A percentile compares a stretch with the other conserved stretches of the same genome.
phyloP scores from a whole-genome alignment of 2,113 vertebrate species.

The Mohoua ochrocephala region DNA sequence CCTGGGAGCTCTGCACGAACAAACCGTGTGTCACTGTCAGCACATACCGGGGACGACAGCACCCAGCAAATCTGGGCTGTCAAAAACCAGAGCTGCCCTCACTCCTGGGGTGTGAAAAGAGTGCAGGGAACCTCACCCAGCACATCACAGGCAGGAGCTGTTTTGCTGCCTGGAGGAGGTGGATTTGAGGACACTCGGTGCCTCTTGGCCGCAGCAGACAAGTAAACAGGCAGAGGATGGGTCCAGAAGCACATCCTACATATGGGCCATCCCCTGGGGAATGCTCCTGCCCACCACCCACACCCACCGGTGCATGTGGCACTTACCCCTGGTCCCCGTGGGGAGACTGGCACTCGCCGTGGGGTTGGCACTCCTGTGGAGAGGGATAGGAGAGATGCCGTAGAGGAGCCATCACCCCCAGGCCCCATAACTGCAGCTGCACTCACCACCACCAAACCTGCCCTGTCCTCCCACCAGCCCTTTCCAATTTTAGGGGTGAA shows the following conservation, averaged over 20 bases:
- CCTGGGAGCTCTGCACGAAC: background rate
- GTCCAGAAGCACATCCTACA: background rate
- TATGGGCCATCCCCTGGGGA: fast-evolving
- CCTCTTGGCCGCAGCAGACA: background rate
- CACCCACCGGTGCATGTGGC: fast-evolving
- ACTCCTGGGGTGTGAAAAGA: background rate
- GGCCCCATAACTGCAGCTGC: background rate
- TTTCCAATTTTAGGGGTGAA: background rate
- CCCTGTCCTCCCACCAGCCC: background rate
- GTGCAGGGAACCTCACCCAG: background rate
- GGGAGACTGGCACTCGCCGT: background rate
- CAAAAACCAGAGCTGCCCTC: background rate
- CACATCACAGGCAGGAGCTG: background rate
- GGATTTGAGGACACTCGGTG: background rate
- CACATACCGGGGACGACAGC: fast-evolving
- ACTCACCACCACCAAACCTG: background rate
- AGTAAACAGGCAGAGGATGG: background rate
- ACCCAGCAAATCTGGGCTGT: background rate
- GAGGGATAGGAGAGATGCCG: background rate
- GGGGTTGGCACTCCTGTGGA: background rate
- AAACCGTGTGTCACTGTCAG: background rate
- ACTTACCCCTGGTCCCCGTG: constrained; percentile 84
- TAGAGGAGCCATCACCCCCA: background rate
- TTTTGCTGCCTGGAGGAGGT: background rate
- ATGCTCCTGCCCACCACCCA: fast-evolving